These are phyloP conservation scores for Cercopithecus neglectus DNA, from an alignment of 2,797 vertebrate species.

Conservation along the genomic window DNA sequence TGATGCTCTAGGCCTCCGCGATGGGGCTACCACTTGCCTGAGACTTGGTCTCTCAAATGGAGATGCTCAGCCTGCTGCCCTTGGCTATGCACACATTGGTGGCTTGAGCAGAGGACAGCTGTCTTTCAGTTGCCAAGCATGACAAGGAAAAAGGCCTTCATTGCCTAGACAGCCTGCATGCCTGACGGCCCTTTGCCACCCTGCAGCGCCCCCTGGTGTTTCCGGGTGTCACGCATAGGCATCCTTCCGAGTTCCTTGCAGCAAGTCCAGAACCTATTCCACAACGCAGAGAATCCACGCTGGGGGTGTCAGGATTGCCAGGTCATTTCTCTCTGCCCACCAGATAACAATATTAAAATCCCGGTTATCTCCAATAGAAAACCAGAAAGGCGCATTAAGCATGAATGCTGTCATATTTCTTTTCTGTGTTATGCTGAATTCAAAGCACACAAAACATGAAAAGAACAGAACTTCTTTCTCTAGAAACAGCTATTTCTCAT, in stretches of 20 bases:
- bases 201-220: not conserved
- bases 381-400: not conserved
- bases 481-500: slow-evolving; percentile 4
- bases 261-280: not conserved
- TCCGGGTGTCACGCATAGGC: not conserved
- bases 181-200: not conserved
- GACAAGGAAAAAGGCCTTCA: not conserved
- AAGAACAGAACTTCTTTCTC: not conserved
- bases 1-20: not conserved
- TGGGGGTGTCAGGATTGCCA: not conserved
- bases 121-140: not conserved
- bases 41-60: not conserved
- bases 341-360: not conserved
- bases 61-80: not conserved
- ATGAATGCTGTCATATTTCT: not conserved
- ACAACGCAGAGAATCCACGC: not conserved
- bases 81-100: not conserved
- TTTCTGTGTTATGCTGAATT: not conserved
- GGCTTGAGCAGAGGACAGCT: not conserved
- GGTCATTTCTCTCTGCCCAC: not conserved
- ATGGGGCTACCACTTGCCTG: not conserved
- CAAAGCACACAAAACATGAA: not conserved
- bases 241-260: not conserved
- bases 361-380: not conserved
- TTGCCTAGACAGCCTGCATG: not conserved